Evolutionary conservation across 2,888 invertebrate genomes (phyloP), one percentile per base, ranked within the genome.

Genomic region (Coelopa pilipes): DNA sequence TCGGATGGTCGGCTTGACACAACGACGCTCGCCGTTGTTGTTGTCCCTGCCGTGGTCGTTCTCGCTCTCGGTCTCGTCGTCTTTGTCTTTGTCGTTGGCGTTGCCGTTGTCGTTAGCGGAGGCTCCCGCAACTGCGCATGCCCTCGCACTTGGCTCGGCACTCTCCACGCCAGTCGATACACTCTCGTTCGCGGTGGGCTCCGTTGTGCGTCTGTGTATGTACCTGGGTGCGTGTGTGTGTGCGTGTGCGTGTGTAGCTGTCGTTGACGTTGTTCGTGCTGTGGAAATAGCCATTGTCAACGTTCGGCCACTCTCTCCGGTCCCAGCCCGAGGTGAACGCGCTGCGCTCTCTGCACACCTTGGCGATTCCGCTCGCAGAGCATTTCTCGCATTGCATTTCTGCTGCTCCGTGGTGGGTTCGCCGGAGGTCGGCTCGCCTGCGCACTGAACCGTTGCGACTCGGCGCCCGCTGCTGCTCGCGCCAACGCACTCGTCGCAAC

Each of bases 371-470:
- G 21, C 59, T 69, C 13, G 69, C 46, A 46, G 12, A 59, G 19
- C 45, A 69, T 4, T 10, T 49, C 49, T 11, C 17, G 45, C 66
- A 59, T 59, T 59, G 60, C 57, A 57, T 57, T 55, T 50, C 21
- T 46, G 57, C 57, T 69, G 19, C 57, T 62, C 55, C 21, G 46
- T 17, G 11, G 19, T 19, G 59, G 60, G 17, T 34, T 24, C 34
- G n/a, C 13, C 60, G 24, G 47, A 57, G n/a, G n/a, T n/a, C 72
- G 47, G n/a, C 49, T 62, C 68, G 46, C 15, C 49, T 75, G 78
- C 71, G 79, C 79, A 77, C 76, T 77, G 77, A 77, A 77, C 72
- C 79, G 68, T 76, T 76, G 70, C 75, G 72, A 68, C 71, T 65
- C 69, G 47, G 66, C 55, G 74, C 72, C 69, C 72, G 68, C 50